phyloP scores from a whole-genome alignment of 2,113 vertebrate genomes.

The Pantherophis guttatus region DNA sequence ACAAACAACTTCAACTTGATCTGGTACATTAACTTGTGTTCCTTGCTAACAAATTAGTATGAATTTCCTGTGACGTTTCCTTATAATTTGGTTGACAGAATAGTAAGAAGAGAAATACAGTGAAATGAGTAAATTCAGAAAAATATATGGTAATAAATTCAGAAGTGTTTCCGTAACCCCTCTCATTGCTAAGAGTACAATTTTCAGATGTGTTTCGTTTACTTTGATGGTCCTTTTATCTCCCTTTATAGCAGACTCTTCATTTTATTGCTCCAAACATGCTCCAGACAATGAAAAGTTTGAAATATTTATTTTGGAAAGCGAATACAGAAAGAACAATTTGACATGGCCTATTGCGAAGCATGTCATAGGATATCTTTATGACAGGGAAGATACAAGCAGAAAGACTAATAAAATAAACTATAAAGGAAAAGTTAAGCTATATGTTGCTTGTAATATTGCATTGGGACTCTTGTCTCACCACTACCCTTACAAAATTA shows the following conservation, averaged over 20 bases:
- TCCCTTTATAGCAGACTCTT: not conserved
- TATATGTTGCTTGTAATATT: not conserved
- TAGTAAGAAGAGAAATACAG: slow-evolving; percentile 46
- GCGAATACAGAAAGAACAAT: not conserved
- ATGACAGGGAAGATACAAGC: not conserved
- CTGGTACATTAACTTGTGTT: not conserved
- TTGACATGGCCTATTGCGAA: not conserved
- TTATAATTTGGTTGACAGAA: slow-evolving; percentile 37
- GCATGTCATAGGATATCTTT: not conserved
- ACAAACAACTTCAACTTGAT: not conserved
- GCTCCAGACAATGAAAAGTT: not conserved
- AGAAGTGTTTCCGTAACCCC: not conserved
- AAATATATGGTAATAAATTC: slow-evolving; percentile 20
- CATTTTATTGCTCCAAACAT: not conserved
- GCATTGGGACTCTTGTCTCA: not conserved
- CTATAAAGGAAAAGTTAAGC: not conserved
- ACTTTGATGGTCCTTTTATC: not conserved
- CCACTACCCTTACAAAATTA: not conserved
- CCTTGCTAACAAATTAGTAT: not conserved
- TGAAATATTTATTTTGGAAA: not conserved
- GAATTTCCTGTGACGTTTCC: slow-evolving; percentile 30
- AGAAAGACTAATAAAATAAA: not conserved
- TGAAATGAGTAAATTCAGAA: slow-evolving; percentile 14
- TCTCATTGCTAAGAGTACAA: not conserved
- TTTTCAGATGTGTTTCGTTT: not conserved